A percentile compares a stretch with the other conserved stretches of the same genome.
Conservation (phyloP, 2,113 vertebrate genomes). For the Nettapus auritus region DNA sequence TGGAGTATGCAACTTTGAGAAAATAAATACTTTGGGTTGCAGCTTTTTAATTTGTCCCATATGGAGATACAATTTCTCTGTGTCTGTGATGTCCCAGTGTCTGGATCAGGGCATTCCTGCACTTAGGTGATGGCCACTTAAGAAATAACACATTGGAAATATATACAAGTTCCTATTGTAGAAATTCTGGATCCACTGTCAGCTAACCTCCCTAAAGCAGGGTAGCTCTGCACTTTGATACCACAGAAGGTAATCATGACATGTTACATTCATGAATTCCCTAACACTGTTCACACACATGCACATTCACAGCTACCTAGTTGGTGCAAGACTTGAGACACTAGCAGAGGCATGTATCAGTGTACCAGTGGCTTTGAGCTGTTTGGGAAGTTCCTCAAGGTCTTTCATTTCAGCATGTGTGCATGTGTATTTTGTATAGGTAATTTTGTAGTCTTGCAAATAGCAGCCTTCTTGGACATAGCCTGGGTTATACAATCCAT, state of each 20-base stretch:
- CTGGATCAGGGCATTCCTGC: background rate
- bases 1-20: background rate
- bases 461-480: background rate
- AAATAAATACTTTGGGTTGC: background rate
- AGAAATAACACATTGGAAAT: background rate
- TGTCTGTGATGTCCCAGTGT: background rate
- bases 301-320: accelerated
- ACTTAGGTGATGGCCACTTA: background rate
- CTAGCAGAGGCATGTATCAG: background rate
- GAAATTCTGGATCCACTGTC: background rate
- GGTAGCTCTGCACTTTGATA: background rate
- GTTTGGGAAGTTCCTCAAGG: background rate
- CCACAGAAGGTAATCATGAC: background rate
- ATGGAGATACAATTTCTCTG: background rate
- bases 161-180: background rate
- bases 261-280: background rate
- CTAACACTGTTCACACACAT: background rate
- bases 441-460: background rate
- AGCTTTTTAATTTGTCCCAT: background rate
- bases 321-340: background rate
- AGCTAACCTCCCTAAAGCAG: background rate
- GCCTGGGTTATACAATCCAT: background rate
- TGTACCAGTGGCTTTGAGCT: background rate
- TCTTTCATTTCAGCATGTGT: accelerated
- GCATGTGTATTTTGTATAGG: background rate